Evolutionary conservation across 2,113 vertebrate species (phyloP).

Genomic region (Oreochromis spilurus): DNA sequence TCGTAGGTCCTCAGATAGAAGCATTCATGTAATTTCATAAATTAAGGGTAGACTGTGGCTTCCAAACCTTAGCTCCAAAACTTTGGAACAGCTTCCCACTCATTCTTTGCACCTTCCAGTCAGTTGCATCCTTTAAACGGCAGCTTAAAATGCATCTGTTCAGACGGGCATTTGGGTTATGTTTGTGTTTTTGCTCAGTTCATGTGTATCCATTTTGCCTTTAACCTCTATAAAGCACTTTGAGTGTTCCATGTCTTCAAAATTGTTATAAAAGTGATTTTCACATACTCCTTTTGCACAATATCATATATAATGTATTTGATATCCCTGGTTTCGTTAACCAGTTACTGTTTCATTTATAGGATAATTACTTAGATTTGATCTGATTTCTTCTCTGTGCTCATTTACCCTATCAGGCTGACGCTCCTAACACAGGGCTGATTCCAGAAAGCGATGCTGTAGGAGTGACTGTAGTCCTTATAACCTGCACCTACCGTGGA

Average conservation of each 20-base stretch:
- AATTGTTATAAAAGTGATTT: background rate
- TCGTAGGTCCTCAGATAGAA: background rate
- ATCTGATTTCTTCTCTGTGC: background rate
- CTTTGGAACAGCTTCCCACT: background rate
- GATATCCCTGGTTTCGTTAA: background rate
- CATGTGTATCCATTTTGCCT: background rate
- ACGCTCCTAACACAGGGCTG: conserved; percentile 81
- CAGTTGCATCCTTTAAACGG: background rate
- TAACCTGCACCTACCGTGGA: conserved; percentile 87
- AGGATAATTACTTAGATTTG: background rate
- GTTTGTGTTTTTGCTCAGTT: background rate
- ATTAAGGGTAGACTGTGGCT: background rate
- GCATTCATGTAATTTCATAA: background rate
- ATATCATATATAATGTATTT: background rate
- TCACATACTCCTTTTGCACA: background rate
- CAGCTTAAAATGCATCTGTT: background rate
- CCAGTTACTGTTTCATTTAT: background rate
- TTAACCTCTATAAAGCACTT: background rate
- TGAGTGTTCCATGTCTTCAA: background rate
- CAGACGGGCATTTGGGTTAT: background rate
- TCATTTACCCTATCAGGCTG: conserved; percentile 69
- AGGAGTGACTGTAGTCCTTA: conserved; percentile 86
- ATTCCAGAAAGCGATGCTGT: conserved; percentile 89
- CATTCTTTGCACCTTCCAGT: background rate
- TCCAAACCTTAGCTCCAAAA: background rate